phyloP scores from a whole-genome alignment of 2,888 invertebrate species.

The Drosophila anceps region DNA sequence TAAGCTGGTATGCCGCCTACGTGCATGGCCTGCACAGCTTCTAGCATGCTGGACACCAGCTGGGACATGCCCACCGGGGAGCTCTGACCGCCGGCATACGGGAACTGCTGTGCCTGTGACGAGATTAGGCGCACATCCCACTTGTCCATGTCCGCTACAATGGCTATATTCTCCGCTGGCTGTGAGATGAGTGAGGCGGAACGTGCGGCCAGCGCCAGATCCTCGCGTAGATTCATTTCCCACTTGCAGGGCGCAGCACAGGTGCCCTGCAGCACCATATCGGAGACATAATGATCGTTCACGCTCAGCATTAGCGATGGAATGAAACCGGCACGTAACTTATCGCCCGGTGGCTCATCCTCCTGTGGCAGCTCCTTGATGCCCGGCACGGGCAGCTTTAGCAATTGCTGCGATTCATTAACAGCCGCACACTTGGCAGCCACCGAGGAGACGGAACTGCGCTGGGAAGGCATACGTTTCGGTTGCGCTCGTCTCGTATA shows the following conservation, averaged over 20 bases:
- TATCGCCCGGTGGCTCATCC: constrained; percentile 78
- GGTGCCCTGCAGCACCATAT: constrained; percentile 90
- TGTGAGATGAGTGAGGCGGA: constrained; percentile 88
- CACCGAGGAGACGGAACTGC: constrained; percentile 78
- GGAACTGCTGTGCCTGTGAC: constrained; percentile 86
- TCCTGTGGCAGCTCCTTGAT: constrained; percentile 81
- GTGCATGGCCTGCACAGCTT: constrained; percentile 92
- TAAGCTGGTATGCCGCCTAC: constrained; percentile 91
- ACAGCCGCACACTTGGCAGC: constrained; percentile 80
- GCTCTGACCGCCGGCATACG: constrained; percentile 85
- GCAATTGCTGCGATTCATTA: constrained; percentile 76
- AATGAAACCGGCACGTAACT: constrained; percentile 86
- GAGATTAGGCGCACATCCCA: constrained; percentile 89
- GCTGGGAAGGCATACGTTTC: constrained; percentile 75
- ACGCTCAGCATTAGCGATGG: constrained; percentile 88
- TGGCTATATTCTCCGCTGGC: constrained; percentile 92
- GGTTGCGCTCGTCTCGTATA: constrained; percentile 59
- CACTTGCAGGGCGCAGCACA: constrained; percentile 87
- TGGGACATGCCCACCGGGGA: constrained; percentile 91
- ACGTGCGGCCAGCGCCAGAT: constrained; percentile 86
- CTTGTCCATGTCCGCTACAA: constrained; percentile 92
- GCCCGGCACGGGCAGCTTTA: constrained; percentile 85
- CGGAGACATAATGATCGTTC: constrained; percentile 89
- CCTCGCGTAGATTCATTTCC: constrained; percentile 87
- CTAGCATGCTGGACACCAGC: constrained; percentile 93